These are phyloP conservation scores for Sinocyclocheilus rhinocerous DNA, from an alignment of 2,113 vertebrate genomes.

Conservation along the genomic window DNA sequence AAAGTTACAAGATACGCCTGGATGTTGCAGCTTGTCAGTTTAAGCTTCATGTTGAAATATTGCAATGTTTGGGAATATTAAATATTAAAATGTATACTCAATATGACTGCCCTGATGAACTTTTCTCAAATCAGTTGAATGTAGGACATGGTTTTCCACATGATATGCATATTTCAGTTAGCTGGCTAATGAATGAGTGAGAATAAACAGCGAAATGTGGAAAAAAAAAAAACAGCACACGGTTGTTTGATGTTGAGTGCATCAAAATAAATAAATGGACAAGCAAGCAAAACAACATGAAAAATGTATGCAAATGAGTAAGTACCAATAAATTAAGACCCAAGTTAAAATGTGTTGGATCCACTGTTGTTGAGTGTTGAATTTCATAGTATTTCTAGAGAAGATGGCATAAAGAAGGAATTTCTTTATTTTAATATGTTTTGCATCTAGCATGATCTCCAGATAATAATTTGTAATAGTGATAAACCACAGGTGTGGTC, in stretches of 20 bases:
- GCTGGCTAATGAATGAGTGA: neutral
- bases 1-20: neutral
- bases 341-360: neutral
- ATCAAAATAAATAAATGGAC: constrained; percentile 1
- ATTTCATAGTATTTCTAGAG: neutral
- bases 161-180: neutral
- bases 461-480: neutral
- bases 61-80: neutral
- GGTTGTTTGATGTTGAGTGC: constrained; percentile 7
- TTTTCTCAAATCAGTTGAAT: neutral
- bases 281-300: neutral
- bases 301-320: neutral
- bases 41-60: neutral
- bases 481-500: neutral
- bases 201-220: neutral
- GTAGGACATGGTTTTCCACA: neutral
- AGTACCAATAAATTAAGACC: neutral
- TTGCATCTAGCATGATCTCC: neutral
- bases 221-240: neutral
- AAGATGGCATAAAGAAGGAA: neutral
- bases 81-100: neutral
- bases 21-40: constrained; percentile 18
- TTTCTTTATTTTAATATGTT: neutral
- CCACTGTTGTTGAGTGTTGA: neutral
- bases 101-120: no score